Conservation (phyloP, 2,113 vertebrate genomes). For the Hirundichthys speculiger region DNA sequence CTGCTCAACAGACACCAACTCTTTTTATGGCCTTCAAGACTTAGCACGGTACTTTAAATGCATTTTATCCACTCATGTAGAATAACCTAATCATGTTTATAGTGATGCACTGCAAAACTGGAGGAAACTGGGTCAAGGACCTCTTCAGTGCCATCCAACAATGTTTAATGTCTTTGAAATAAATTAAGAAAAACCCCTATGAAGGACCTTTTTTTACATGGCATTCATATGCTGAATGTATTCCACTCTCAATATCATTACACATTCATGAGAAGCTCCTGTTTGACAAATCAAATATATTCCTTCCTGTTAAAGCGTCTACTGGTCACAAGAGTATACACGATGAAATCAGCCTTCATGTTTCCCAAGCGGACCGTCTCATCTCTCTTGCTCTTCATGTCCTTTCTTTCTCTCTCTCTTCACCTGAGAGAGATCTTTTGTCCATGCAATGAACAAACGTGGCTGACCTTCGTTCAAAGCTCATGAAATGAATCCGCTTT, state of each 20-base stretch:
- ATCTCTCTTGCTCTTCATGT: constrained; percentile 35
- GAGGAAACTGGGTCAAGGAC: constrained; percentile 14
- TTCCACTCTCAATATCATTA: constrained; percentile 3
- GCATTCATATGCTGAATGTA: constrained; percentile 19
- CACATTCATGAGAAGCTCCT: constrained; percentile 58
- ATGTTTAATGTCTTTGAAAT: not conserved
- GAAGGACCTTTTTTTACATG: no score
- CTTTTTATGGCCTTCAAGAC: no score
- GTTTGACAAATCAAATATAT: constrained; percentile 56
- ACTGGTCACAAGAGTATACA: constrained; percentile 20
- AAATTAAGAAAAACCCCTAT: no score
- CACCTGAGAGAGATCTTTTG: constrained; percentile 48
- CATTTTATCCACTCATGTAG: no score
- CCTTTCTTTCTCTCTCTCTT: constrained; percentile 7
- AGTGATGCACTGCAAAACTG: not conserved
- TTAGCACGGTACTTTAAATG: no score
- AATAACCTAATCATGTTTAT: no score
- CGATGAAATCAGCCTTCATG: constrained; percentile 49
- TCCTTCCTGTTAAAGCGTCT: constrained; percentile 32
- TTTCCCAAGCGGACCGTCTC: constrained; percentile 18
- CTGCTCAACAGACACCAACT: no score
- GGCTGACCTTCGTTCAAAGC: constrained; percentile 48
- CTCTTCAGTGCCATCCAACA: not conserved
- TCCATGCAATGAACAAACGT: constrained; percentile 54
- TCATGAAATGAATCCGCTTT: constrained; percentile 25